A percentile compares a stretch with the other conserved stretches of the same genome.
These are phyloP conservation scores for Enteromius afrohamiltoni DNA, from an alignment of 2,797 vertebrate species.

Conservation along the genomic window DNA sequence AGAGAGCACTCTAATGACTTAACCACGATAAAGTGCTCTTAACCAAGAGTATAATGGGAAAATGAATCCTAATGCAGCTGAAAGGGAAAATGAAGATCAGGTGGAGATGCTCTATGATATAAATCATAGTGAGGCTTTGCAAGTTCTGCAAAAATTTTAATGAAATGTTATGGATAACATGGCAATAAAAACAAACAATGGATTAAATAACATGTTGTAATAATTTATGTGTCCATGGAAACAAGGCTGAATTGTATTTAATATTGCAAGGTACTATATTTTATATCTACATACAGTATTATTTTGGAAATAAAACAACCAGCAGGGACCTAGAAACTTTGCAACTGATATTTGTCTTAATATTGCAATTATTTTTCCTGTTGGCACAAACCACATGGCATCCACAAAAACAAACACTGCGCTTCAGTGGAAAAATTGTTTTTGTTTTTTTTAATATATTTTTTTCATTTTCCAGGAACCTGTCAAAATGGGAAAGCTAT, in stretches of 20 bases:
- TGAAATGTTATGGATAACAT: background rate
- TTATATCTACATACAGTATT: background rate
- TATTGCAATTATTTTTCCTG: background rate
- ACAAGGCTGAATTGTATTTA: background rate
- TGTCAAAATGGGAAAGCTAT: background rate
- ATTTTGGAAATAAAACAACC: background rate
- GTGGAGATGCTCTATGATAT: background rate
- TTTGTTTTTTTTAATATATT: too few relatives aligned
- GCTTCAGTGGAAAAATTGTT: background rate
- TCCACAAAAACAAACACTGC: background rate
- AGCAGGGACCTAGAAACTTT: background rate
- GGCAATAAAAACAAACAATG: background rate
- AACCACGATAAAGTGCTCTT: conserved; percentile 27
- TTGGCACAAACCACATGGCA: conserved; percentile 7
- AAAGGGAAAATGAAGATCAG: conserved; percentile 9
- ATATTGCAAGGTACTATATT: background rate
- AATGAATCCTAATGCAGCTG: conserved; percentile 23
- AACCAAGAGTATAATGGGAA: conserved; percentile 14
- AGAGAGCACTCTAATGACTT: background rate
- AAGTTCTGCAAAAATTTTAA: background rate
- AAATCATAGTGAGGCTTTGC: background rate
- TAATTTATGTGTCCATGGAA: background rate
- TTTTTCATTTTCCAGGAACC: background rate
- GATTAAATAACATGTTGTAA: background rate
- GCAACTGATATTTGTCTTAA: background rate